These are phyloP conservation scores for Pentalonia nigronervosa DNA, from an alignment of 1,140 invertebrate genomes.

Conservation along the genomic window DNA sequence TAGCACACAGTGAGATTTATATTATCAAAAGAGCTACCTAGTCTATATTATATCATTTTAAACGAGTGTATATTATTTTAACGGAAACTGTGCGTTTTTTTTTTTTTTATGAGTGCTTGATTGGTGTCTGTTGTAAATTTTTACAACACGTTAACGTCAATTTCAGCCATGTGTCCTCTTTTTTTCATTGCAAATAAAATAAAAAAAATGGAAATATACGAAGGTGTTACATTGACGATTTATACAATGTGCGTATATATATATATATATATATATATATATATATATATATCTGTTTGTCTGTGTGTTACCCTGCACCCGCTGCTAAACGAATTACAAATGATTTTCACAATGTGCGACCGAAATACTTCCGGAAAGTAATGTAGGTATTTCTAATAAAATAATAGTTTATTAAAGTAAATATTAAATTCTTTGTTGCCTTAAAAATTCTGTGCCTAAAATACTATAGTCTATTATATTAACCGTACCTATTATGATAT, in stretches of 20 bases:
- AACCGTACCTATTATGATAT: not conserved
- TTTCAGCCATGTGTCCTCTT: not conserved
- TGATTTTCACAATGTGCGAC: slow-evolving; percentile 16
- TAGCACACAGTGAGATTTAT: not conserved
- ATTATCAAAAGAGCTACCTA: not conserved
- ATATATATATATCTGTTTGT: not conserved
- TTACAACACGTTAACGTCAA: slow-evolving; percentile 34
- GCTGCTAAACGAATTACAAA: slow-evolving; percentile 35
- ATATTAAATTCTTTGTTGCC: not conserved
- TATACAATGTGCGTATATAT: not conserved
- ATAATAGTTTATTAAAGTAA: not conserved
- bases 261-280: not conserved
- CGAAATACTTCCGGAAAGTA: not conserved
- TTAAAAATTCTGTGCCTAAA: not conserved
- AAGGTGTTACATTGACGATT: not conserved
- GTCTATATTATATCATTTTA: not conserved
- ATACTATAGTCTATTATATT: not conserved
- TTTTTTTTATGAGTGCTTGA: not conserved
- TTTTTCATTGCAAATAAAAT: not conserved
- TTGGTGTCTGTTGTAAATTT: slow-evolving; percentile 23
- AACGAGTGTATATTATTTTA: not conserved
- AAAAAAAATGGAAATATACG: not conserved
- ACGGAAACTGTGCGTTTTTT: not conserved
- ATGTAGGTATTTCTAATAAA: not conserved
- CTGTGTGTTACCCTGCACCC: not conserved